Evolutionary conservation across 2,888 invertebrate genomes (phyloP).

Genomic region (Leptinotarsa juncta): DNA sequence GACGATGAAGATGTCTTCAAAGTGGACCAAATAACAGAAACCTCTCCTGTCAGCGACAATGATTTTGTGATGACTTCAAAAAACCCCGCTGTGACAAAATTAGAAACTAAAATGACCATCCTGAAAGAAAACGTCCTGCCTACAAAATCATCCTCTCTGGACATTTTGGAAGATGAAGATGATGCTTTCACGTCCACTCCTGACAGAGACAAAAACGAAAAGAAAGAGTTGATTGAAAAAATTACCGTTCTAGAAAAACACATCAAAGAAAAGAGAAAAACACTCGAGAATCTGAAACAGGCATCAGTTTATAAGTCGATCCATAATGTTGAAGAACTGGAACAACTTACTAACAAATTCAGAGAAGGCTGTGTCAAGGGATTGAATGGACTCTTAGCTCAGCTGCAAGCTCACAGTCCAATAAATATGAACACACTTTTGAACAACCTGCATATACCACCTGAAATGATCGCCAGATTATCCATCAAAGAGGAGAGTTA

Average conservation of each 20-base stretch:
- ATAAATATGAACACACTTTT: conserved; percentile 67
- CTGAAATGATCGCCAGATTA: conserved; percentile 34
- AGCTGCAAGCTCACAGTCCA: conserved; percentile 62
- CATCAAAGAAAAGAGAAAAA: conserved; percentile 44
- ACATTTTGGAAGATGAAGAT: conserved; percentile 38
- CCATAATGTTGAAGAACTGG: conserved; percentile 67
- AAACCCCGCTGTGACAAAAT: not conserved
- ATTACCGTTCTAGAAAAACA: conserved; percentile 40
- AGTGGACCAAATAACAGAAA: conserved; percentile 8
- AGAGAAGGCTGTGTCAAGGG: conserved; percentile 69
- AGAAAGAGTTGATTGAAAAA: conserved; percentile 36
- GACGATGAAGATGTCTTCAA: conserved; percentile 26
- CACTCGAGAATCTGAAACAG: conserved; percentile 47
- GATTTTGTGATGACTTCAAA: not conserved
- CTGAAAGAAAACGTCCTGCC: conserved; percentile 13
- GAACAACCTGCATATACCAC: conserved; percentile 40
- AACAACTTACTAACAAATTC: conserved; percentile 69
- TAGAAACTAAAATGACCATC: conserved; percentile 16
- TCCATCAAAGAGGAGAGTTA: not conserved
- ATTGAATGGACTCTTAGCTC: conserved; percentile 67
- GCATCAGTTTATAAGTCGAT: conserved; percentile 54
- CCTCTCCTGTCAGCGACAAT: not conserved
- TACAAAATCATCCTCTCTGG: conserved; percentile 12
- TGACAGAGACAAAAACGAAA: conserved; percentile 41
- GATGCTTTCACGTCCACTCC: conserved; percentile 47